Conservation (phyloP, 2,888 invertebrate species). For the Heliothis peltigera region DNA sequence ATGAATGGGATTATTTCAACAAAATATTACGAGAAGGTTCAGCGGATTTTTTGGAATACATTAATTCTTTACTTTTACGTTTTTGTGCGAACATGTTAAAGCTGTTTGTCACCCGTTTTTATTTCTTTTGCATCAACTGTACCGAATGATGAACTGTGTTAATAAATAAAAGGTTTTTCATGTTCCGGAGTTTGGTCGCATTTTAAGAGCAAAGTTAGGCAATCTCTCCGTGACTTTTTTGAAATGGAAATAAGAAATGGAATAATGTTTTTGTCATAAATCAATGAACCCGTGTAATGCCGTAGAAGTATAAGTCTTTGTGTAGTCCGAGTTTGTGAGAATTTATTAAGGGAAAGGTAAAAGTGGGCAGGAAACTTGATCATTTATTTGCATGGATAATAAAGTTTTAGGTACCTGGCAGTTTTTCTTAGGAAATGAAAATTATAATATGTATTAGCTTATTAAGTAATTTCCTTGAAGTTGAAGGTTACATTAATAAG, state of each 20-base stretch:
- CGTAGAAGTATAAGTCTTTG: constrained; percentile 37
- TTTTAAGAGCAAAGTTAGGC: constrained; percentile 63
- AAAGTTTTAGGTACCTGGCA: constrained; percentile 2
- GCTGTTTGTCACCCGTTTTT: constrained; percentile 60
- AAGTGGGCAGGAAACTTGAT: constrained; percentile 6
- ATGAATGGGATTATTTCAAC: constrained; percentile 13
- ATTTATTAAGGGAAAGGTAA: constrained; percentile 9
- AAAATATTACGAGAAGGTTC: constrained; percentile 13
- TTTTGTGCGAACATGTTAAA: constrained; percentile 48
- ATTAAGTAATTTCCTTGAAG: background rate
- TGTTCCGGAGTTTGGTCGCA: constrained; percentile 70
- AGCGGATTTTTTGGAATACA: constrained; percentile 26
- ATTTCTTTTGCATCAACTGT: constrained; percentile 70
- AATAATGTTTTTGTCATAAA: constrained; percentile 58
- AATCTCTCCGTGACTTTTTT: constrained; percentile 57
- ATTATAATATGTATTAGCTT: background rate
- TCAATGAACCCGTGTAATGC: constrained; percentile 54
- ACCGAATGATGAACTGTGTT: constrained; percentile 71
- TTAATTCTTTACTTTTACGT: constrained; percentile 38
- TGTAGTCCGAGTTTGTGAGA: constrained; percentile 11
- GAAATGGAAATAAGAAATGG: constrained; percentile 50
- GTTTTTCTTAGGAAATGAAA: background rate
- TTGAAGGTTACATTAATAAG: background rate
- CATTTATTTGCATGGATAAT: constrained; percentile 4
- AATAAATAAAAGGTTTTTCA: constrained; percentile 80